Base-by-base conservation (phyloP, 2,888 invertebrate species). In the Lochmaea capreae region DNA sequence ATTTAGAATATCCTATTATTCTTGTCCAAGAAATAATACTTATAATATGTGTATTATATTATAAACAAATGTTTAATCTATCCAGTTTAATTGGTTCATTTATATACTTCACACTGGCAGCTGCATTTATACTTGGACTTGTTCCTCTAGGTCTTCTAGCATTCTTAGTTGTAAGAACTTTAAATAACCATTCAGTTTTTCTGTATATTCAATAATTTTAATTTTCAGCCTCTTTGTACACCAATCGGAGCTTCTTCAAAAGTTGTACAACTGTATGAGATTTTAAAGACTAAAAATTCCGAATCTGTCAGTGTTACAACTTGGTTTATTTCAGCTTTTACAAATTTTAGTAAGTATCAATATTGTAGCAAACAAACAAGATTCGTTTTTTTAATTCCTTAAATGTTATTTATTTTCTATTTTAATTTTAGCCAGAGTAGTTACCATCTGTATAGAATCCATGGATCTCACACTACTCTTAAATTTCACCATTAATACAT, bases 231-330 rank as follows among this genome's bases (percentile, higher is more conserved):
- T 0, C 86, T 93, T 65, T 92, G 93, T 83, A 93, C 93, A 1
- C 95, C 96, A 0, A 91, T 96, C 77, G 94, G 95, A 80, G 94
- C 94, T 10, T 93, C 94, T 43, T 95, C 95, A 75, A 96, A 96
- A 88, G 89, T 94, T 3, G 90, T 94, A 16, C 95, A 96, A 84
- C 89, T 96, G 33, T 85, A 92, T 71, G 93, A 93, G 73, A 95
- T 96, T 78, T 81, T 94, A 22, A 88, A 89, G 71, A 89, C 91
- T 2, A 91, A 90, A 83, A 93, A 94, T 84, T 92, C 95, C 2
- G 92, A 93, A 79, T 92, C 94, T 0, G 91, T 96, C 0, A 95
- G 95, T 65, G 87, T 94, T 16, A 88, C 92, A 4, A 95, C 95
- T 3, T 96, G 96, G 96, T 89, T 92, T 43, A 92, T 96, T 75